Evolutionary conservation across 2,797 vertebrate species (phyloP).

Genomic region (Setipinna tenuifilis): DNA sequence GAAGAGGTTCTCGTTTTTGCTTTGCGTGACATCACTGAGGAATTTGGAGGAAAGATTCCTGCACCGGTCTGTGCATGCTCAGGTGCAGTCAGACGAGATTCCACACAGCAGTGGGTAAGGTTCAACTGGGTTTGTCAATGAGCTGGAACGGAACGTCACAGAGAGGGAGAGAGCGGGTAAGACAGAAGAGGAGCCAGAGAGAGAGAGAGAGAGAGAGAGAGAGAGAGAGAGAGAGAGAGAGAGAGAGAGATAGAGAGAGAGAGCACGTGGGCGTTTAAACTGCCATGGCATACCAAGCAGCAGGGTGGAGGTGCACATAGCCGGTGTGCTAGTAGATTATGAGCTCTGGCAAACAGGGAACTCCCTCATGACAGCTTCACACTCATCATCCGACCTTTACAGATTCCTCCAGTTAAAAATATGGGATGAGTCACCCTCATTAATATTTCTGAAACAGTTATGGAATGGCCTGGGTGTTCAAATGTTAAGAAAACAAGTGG

Average conservation of each 20-base stretch:
- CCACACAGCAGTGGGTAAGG: constrained; percentile 61
- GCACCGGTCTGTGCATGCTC: constrained; percentile 77
- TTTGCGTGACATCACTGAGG: constrained; percentile 64
- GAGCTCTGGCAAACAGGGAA: constrained; percentile 42
- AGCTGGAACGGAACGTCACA: constrained; percentile 56
- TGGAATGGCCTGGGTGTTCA: not conserved
- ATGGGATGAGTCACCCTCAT: not conserved
- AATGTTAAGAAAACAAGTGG: not conserved
- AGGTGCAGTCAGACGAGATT: constrained; percentile 74
- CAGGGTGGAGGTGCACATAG: constrained; percentile 22
- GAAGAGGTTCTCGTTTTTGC: constrained; percentile 25
- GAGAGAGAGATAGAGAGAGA: not conserved
- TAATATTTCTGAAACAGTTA: not conserved
- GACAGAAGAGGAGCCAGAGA: not conserved
- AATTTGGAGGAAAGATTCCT: constrained; percentile 76
- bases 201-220: not conserved
- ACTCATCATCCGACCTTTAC: not conserved
- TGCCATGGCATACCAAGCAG: constrained; percentile 43
- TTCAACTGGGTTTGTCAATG: constrained; percentile 59
- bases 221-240: constrained; percentile 32
- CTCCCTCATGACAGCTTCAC: constrained; percentile 36
- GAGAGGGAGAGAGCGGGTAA: not conserved
- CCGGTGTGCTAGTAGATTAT: not conserved
- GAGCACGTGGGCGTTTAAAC: constrained; percentile 44
- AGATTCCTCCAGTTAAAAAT: not conserved